A percentile compares a stretch with the other conserved stretches of the same genome.
phyloP scores from a whole-genome alignment of 2,888 invertebrate species.

The Drosophila picticornis region DNA sequence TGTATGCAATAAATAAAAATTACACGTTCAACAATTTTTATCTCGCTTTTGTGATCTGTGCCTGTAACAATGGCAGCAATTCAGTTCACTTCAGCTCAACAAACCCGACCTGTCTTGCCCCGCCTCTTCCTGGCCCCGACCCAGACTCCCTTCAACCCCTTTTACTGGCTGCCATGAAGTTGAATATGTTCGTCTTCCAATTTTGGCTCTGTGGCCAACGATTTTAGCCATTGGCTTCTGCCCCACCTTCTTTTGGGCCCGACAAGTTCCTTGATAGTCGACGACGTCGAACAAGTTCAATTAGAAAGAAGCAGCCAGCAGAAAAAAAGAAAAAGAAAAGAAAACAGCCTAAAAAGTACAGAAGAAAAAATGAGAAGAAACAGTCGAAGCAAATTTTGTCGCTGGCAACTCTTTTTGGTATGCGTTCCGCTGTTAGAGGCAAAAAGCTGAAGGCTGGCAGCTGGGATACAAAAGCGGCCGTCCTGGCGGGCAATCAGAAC shows the following conservation, averaged over 20 bases:
- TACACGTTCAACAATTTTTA: slow-evolving; percentile 77
- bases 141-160: slow-evolving; percentile 9
- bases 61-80: slow-evolving; percentile 53
- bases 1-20: slow-evolving; percentile 81
- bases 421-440: slow-evolving; percentile 22
- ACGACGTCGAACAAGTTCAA: slow-evolving; percentile 36
- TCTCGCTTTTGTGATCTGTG: slow-evolving; percentile 68
- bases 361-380: slow-evolving; percentile 1
- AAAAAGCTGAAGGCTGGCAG: slow-evolving; percentile 2
- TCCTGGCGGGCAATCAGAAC: slow-evolving; percentile 74
- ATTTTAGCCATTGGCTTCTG: slow-evolving; percentile 26
- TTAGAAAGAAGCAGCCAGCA: slow-evolving; percentile 23
- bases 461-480: slow-evolving; percentile 41
- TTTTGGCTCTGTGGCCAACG: slow-evolving; percentile 37
- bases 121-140: background rate
- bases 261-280: slow-evolving; percentile 24
- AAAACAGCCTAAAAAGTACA: background rate
- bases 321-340: background rate
- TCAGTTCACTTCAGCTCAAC: slow-evolving; percentile 23
- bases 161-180: slow-evolving; percentile 59
- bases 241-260: background rate
- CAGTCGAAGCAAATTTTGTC: slow-evolving; percentile 49
- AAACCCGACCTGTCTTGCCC: slow-evolving; percentile 5
- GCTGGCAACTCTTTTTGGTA: slow-evolving; percentile 59
- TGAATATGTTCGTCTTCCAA: slow-evolving; percentile 74